Base-by-base conservation (phyloP, 2,888 invertebrate species). In the Ophonus ardosiacus region DNA sequence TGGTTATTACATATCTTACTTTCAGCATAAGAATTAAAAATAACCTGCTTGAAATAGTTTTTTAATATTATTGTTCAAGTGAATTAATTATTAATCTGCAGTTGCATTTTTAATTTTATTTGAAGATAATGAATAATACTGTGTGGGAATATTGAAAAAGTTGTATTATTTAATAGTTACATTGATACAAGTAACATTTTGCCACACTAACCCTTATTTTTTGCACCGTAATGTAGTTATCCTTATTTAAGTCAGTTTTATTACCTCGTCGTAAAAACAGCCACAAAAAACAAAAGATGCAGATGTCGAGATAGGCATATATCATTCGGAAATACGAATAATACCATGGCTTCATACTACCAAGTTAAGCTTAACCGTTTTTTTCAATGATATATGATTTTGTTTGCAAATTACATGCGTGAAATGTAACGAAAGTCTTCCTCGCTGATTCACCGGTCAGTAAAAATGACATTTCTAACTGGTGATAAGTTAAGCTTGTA, bases 241-340 rank as follows among this genome's bases (percentile, higher is more conserved):
- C 71, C 71, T 18, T 74, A 74, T 74, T 74, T 74, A 43, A 43
- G 43, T 18, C 71, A 40, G 71, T 74, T 74, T 74, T 74, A 74
- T 74, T 17, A 74, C 71, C 63, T 43, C 17, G 43, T 74, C 71
- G 71, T 74, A 74, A 74, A 74, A 74, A 71, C 71, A 71, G 43
- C 40, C 15, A 43, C 43, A 71, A 71, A 65, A 71, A 71, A 74
- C 71, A 74, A 17, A 74, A 74, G 71, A 74, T 74, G 71, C 71
- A 43, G 71, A 74, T 74, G 71, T 40, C 43, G 71, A 74, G 40
- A 74, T 68, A 74, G 71, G 13, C 71, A 74, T 74, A 74, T 74
- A 18, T 74, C 71, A 74, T 74, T 74, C 17, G 71, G 18, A 43
- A 74, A 74, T 74, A n/a, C 71, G 71, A 74, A 74, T 74, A 74